Evolutionary conservation across 2,113 vertebrate species (phyloP), one percentile per base, ranked within the genome.

Genomic region (Triplophysa siluroides): DNA sequence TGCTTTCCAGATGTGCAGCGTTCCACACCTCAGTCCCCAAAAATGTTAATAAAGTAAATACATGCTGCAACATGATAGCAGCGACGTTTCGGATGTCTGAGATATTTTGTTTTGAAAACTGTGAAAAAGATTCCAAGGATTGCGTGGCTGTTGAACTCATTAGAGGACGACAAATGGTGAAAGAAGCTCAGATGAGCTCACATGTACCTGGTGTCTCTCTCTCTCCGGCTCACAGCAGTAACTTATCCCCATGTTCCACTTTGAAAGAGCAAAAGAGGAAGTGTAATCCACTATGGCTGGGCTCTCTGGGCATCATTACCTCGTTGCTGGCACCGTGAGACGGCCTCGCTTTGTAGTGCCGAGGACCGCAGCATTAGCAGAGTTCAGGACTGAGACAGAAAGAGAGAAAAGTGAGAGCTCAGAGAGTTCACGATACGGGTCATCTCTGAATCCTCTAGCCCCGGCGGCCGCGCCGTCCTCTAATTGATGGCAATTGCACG

Each of bases 401-500:
- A 61, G 23, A 62, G 29, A 38, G 45, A 56, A 38, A 45, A 23
- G 43, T 63, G 56, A 66, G 58, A 73, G 54, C 73, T 56, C n/a
- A 23, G 38, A 69, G 9, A 65, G 81, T 86, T 73, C 69, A 65
- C 65, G 52, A 56, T 86, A 85, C 76, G 86, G 80, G 78, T 78
- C 82, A 73, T 84, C 79, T 81, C 86, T 86, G 85, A 78, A 76
- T 38, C 60, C 52, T 70, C 81, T 86, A 87, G 79, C 80, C 80
- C 82, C 83, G 83, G 88, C 83, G 79, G 87, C 88, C 86, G 85
- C 85, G 88, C 86, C 88, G 85, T 79, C 88, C 47, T 80, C 89
- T 92, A 92, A 92, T 91, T 92, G 91, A 91, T 87, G 90, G 90
- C 91, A 91, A 92, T 92, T 91, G 88, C 80, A 87, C 87, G 88